Evolutionary conservation across 2,113 vertebrate species (phyloP).

Genomic region (Catharus bicknelli): DNA sequence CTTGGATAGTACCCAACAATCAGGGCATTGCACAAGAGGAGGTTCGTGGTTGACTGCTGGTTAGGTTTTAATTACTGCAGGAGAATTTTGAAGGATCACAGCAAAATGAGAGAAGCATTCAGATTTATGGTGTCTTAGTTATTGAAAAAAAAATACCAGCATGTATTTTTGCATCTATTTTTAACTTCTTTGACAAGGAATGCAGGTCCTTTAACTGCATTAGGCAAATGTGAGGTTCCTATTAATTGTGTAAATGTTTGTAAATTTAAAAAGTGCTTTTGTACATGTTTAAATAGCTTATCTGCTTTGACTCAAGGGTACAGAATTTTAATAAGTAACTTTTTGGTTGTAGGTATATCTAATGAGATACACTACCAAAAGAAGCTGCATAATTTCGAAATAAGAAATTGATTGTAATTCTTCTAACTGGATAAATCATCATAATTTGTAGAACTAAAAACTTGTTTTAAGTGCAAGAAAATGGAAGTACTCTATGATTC

Average conservation of each 20-base stretch:
- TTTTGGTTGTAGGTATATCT: not conserved
- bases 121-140: not conserved
- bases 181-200: not conserved
- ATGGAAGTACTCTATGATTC: not conserved
- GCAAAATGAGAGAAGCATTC: not conserved
- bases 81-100: not conserved
- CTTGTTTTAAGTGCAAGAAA: not conserved
- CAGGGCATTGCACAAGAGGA: conserved; percentile 92
- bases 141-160: not conserved
- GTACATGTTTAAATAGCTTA: not conserved
- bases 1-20: conserved; percentile 94
- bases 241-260: not conserved
- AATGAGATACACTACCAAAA: not conserved
- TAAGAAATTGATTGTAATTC: not conserved
- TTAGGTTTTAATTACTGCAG: not conserved
- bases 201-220: not conserved
- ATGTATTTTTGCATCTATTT: not conserved
- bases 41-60: conserved; percentile 65
- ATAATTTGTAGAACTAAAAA: not conserved
- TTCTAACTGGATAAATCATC: conserved; percentile 1
- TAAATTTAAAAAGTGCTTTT: not conserved
- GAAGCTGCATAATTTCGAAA: not conserved
- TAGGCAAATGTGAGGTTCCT: not conserved
- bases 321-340: not conserved
- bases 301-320: not conserved